Base-by-base conservation (phyloP, 1,140 invertebrate genomes). In the Diabrotica undecimpunctata region DNA sequence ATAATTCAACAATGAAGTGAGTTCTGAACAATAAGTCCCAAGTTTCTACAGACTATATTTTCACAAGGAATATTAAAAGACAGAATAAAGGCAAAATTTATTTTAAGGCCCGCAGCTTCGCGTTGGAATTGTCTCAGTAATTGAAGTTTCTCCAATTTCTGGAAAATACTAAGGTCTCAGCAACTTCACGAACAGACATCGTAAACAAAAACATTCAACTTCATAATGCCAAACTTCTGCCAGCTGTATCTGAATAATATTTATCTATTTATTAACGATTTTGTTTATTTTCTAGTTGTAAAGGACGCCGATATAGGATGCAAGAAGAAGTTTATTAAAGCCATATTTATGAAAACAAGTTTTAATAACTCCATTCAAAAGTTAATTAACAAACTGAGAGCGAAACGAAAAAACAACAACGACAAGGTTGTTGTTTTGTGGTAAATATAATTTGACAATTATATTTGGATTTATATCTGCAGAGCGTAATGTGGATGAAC, bases 391-490 rank as follows among this genome's bases (percentile, higher is more conserved):
- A 38, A 37, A 46, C 3, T 46, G 8, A 4, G 41, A 46, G 37
- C 36, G 25, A 38, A 57, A 37, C 35, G 38, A 57, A 57, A 57
- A 57, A 37, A 57, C 11, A 37, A n/a, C 8, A 11, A 25, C 7
- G 12, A 36, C 55, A 36, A 37, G 12, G 25, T 57, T 57, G 7
- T 25, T 13, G 37, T 25, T 25, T 25, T 25, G 55, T 37, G 55
- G 55, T 57, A 57, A 57, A 57, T 57, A 38, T 57, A 37, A 41
- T 57, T 36, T 57, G 55, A 57, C 55, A 57, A 57, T 57, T 57
- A 38, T 57, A 57, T 57, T 37, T 57, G 8, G 36, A 37, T 12
- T 57, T 37, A 37, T 37, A 57, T 57, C 36, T 57, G 11, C 25
- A 37, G 8, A 37, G 12, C 25, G 38, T 57, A 57, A 57, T 57